Base-by-base conservation (phyloP, 2,113 vertebrate species). In the Trogon melanurus region DNA sequence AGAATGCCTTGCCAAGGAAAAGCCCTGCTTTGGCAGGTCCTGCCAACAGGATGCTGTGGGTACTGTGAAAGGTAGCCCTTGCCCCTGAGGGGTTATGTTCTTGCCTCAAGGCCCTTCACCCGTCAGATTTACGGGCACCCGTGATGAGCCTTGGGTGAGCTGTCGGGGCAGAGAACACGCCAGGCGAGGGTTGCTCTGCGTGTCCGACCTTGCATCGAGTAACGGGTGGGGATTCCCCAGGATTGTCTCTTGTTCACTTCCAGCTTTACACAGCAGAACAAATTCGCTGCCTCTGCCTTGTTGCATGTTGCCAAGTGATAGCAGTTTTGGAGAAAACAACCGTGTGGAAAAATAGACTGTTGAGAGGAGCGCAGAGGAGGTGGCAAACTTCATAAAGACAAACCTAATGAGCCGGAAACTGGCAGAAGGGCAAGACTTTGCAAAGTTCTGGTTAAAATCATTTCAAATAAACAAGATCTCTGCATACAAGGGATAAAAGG, bases 101-200 rank as follows among this genome's bases (percentile, higher is more conserved):
- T 36, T 18, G 29, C 75, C 61, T 14, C 66, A 38, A 41, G 61
- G 36, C 11, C 27, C n/a, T 45, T 70, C 41, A 21, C 23, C 45
- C 11, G 0, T 7, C n/a, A 11, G 62, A 23, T 54, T 60, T 69
- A 25, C 38, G 1, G 1, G 9, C 34, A 47, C 14, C 58, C 20
- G 29, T 27, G 38, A 6, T 36, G 15, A 53, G 36, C 65, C 36
- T 34, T 10, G 45, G 81, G n/a, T 11, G 51, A 79, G 51, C 44
- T 51, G 44, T 22, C 13, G 7, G 64, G 18, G 15, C 60, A 34
- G 38, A 27, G 45, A 23, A 64, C 19, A 20, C 1, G 9, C 23
- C 29, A 13, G 1, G 32, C 2, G 7, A 4, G 60, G 6, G 30
- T 0, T 16, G 4, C 56, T 61, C 32, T 0, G 0, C 11, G 48